phyloP scores from a whole-genome alignment of 2,797 vertebrate species.

The Enteromius radiatus region DNA sequence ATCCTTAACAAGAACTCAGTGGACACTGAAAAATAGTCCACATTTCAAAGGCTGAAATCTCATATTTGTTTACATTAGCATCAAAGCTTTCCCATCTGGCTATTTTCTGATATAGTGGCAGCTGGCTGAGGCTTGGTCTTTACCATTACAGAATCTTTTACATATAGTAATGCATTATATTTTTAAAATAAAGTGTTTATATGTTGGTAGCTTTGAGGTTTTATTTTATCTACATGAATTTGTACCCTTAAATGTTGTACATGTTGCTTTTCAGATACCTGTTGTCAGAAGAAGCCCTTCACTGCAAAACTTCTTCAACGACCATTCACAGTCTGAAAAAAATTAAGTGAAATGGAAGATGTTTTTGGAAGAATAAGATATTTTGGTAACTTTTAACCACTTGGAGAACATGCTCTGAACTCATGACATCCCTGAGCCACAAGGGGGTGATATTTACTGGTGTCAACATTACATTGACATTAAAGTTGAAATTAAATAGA shows the following conservation, averaged over 20 bases:
- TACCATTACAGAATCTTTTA: slow-evolving; percentile 12
- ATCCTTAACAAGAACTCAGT: not conserved
- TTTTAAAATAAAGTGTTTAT: slow-evolving; percentile 41
- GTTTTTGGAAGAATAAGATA: slow-evolving; percentile 15
- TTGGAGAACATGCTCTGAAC: slow-evolving; percentile 13
- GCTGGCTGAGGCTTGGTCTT: slow-evolving; percentile 38
- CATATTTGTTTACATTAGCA: slow-evolving; percentile 22
- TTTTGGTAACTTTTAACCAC: slow-evolving; percentile 1
- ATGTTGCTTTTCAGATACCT: slow-evolving; percentile 58
- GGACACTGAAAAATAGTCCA: not conserved
- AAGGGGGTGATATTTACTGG: slow-evolving; percentile 45
- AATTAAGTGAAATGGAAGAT: slow-evolving; percentile 32
- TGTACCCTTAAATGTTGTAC: slow-evolving; percentile 37
- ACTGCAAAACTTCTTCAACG: slow-evolving; percentile 57
- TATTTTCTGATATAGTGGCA: slow-evolving; percentile 45
- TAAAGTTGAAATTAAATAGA: not conserved
- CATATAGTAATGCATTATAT: slow-evolving; percentile 20
- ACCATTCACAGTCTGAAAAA: slow-evolving; percentile 51
- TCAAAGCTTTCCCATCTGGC: not conserved
- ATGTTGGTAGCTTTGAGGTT: slow-evolving; percentile 28
- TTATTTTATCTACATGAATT: slow-evolving; percentile 10
- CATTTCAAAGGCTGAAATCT: slow-evolving; percentile 21
- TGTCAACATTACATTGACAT: not conserved
- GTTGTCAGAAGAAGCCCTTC: slow-evolving; percentile 55
- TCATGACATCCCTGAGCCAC: slow-evolving; percentile 42